These are phyloP conservation scores for Drosophila algonquin DNA, from an alignment of 2,888 invertebrate genomes.

Conservation along the genomic window DNA sequence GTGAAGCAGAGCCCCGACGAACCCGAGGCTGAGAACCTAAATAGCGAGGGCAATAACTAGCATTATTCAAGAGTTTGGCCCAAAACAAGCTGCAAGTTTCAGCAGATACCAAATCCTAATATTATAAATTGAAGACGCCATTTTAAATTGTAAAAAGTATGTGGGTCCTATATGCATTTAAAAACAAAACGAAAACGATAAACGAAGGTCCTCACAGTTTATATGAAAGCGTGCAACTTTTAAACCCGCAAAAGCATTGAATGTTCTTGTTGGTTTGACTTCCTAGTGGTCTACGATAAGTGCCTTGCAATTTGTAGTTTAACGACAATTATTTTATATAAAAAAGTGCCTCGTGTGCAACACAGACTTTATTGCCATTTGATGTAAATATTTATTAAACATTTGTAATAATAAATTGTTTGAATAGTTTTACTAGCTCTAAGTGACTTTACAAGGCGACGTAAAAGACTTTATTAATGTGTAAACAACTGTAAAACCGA, in stretches of 20 bases:
- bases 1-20: constrained; percentile 75
- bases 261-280: constrained; percentile 51
- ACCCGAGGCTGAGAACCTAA: constrained; percentile 80
- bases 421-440: constrained; percentile 40
- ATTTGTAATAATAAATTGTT: constrained; percentile 42
- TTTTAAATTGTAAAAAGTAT: constrained; percentile 5
- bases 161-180: constrained; percentile 26
- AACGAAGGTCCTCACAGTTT: constrained; percentile 30
- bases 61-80: background rate
- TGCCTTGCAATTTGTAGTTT: constrained; percentile 56
- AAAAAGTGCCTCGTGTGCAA: constrained; percentile 30
- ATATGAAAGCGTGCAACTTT: constrained; percentile 48
- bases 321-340: constrained; percentile 37
- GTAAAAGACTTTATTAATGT: constrained; percentile 64
- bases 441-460: constrained; percentile 55
- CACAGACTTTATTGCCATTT: constrained; percentile 73
- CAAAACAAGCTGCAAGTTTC: constrained; percentile 28
- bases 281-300: constrained; percentile 34
- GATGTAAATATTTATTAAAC: constrained; percentile 73
- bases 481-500: constrained; percentile 42
- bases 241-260: constrained; percentile 52
- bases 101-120: constrained; percentile 49
- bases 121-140: constrained; percentile 11
- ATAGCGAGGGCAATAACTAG: constrained; percentile 64
- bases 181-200: constrained; percentile 11